A percentile compares a stretch with the other conserved stretches of the same genome.
phyloP scores from a whole-genome alignment of 2,113 vertebrate species.

The Pantherophis guttatus region DNA sequence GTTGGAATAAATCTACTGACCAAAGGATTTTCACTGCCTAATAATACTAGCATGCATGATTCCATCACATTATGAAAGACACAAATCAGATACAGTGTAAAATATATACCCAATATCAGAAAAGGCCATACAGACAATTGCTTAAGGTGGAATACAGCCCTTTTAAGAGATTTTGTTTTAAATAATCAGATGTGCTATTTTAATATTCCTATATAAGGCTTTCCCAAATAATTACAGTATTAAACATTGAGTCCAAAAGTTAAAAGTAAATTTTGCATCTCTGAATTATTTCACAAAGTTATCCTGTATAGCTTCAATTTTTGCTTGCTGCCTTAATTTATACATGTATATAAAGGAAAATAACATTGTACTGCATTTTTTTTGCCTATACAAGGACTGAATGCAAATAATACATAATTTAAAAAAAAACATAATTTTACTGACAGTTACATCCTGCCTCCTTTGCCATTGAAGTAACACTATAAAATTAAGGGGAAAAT shows the following conservation, averaged over 20 bases:
- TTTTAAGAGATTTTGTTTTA: not conserved
- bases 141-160: slow-evolving; percentile 13
- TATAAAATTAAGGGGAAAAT: not conserved
- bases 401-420: not conserved
- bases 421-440: not conserved
- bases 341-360: not conserved
- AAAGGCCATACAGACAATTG: not conserved
- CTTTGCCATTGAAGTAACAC: not conserved
- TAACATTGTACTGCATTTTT: not conserved
- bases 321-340: not conserved
- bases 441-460: not conserved
- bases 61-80: not conserved
- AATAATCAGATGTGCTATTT: not conserved
- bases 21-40: not conserved
- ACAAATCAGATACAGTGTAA: not conserved
- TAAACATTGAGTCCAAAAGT: not conserved
- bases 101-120: slow-evolving; percentile 9
- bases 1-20: not conserved
- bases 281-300: not conserved
- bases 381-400: not conserved
- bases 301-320: not conserved
- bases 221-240: not conserved
- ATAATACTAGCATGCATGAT: not conserved
- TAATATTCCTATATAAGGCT: not conserved
- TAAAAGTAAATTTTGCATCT: not conserved